A percentile compares a stretch with the other conserved stretches of the same genome.
Evolutionary conservation across 2,797 vertebrate species (phyloP).

Genomic region (Coregonus sp.): DNA sequence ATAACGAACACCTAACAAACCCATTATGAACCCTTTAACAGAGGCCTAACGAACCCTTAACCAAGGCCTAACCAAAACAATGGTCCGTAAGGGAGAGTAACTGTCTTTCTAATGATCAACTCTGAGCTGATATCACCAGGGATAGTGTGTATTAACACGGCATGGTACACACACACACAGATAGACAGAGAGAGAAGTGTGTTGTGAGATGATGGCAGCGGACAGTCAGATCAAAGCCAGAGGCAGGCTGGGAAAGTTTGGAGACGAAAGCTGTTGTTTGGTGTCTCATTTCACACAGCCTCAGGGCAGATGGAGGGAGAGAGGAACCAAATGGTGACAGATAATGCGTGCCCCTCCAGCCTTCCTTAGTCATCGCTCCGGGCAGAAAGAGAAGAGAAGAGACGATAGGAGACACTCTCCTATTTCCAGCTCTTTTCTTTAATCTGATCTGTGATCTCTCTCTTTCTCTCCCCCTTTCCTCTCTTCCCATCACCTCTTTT

Average conservation of each 20-base stretch:
- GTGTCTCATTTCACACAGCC: constrained; percentile 81
- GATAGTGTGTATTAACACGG: constrained; percentile 47
- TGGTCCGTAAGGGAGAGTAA: constrained; percentile 26
- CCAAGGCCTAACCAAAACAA: too few species aligned
- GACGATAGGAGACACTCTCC: constrained; percentile 27
- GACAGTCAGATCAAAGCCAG: constrained; percentile 79
- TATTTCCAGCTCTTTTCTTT: constrained; percentile 11
- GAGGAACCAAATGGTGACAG: constrained; percentile 58
- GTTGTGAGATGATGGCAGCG: constrained; percentile 74
- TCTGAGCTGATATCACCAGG: too few species aligned
- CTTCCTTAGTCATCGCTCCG: constrained; percentile 74
- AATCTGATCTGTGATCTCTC: constrained; percentile 19
- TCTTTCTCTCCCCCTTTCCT: constrained; percentile 53
- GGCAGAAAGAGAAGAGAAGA: constrained; percentile 42
- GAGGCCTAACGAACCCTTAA: neutral
- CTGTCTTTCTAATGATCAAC: too few species aligned
- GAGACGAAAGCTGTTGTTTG: constrained; percentile 83
- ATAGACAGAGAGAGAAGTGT: constrained; percentile 41
- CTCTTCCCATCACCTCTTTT: neutral
- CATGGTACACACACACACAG: neutral
- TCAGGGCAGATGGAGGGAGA: constrained; percentile 67
- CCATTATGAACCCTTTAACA: neutral
- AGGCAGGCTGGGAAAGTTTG: constrained; percentile 83
- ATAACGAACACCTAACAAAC: constrained; percentile 33
- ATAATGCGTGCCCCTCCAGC: constrained; percentile 70